phyloP scores from a whole-genome alignment of 1,140 invertebrate species.

The Drosophila arizonae region DNA sequence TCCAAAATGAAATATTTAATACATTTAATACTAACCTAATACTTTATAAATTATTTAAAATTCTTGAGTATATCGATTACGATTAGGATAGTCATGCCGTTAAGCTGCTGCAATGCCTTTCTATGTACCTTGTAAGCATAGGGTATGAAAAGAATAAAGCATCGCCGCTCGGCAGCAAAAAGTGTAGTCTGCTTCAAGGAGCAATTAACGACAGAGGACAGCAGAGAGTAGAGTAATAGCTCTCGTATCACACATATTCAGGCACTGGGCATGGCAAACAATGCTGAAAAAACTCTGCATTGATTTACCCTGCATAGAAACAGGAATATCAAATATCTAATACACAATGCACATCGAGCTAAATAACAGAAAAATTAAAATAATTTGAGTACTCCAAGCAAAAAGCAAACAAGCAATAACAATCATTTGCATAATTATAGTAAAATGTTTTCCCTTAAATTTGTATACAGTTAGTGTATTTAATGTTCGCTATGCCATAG shows the following conservation, averaged over 20 bases:
- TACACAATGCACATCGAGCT: not conserved
- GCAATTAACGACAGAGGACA: slow-evolving; percentile 78
- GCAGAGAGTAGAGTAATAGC: slow-evolving; percentile 76
- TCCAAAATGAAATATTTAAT: too few relatives aligned
- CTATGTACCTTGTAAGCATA: not conserved
- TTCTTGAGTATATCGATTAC: too few relatives aligned
- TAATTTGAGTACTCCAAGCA: too few relatives aligned
- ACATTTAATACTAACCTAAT: too few relatives aligned
- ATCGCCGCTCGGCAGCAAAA: slow-evolving; percentile 48
- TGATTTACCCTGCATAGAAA: slow-evolving; percentile 19
- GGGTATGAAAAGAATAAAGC: slow-evolving; percentile 34
- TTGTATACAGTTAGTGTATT: slow-evolving; percentile 10
- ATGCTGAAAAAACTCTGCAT: slow-evolving; percentile 18
- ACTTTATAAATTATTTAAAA: too few relatives aligned
- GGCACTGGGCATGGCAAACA: slow-evolving; percentile 16
- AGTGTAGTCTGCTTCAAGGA: slow-evolving; percentile 76
- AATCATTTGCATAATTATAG: too few relatives aligned
- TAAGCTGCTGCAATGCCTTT: not conserved
- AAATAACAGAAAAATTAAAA: too few relatives aligned
- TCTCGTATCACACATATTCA: slow-evolving; percentile 66
- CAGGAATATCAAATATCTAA: not conserved
- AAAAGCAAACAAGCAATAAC: too few relatives aligned
- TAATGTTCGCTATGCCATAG: not conserved
- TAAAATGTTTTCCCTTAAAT: too few relatives aligned
- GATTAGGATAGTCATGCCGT: too few relatives aligned